Conservation (phyloP, 2,113 vertebrate genomes). For the Cariama cristata region DNA sequence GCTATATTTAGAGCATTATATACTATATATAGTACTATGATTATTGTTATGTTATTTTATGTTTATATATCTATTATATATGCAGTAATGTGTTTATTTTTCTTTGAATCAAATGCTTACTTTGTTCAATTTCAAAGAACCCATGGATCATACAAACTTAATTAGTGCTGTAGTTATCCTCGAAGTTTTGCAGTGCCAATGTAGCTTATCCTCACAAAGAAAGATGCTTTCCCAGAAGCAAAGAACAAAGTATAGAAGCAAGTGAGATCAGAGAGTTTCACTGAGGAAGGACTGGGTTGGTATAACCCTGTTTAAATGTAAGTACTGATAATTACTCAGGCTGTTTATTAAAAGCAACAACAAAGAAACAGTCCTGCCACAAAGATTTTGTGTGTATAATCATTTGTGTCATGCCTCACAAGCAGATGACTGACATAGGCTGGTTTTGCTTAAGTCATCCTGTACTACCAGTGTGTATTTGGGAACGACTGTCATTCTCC, state of each 20-base stretch:
- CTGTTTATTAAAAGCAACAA: background rate
- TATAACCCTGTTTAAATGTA: background rate
- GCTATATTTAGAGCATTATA: fast-evolving
- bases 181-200: background rate
- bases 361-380: fast-evolving
- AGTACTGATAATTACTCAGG: background rate
- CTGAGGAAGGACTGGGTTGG: background rate
- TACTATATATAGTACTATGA: background rate
- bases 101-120: background rate
- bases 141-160: fast-evolving
- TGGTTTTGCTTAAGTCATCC: background rate
- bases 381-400: background rate
- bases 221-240: background rate
- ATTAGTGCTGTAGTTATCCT: background rate
- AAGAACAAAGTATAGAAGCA: background rate
- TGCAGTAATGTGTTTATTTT: background rate
- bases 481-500: background rate
- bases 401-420: background rate
- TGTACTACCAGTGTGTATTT: fast-evolving
- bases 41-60: background rate
- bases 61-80: background rate
- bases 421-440: background rate
- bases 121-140: background rate
- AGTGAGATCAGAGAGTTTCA: background rate
- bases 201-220: background rate